Conservation (phyloP, 2,797 vertebrate species). For the Lagodon rhomboides region DNA sequence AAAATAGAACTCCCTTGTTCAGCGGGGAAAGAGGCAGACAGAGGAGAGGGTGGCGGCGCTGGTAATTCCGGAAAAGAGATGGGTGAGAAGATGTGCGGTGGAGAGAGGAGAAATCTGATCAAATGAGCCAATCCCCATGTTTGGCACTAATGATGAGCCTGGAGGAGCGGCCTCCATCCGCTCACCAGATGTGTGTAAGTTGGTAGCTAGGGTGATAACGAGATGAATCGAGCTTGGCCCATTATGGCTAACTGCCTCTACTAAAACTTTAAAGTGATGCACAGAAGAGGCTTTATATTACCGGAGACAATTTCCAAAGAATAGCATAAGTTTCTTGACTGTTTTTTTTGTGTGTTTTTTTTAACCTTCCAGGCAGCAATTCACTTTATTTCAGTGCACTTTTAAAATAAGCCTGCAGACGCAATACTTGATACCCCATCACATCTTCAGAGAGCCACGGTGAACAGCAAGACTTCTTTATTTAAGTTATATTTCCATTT, state of each 20-base stretch:
- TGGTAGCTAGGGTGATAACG: conserved; percentile 58
- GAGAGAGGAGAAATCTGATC: conserved; percentile 62
- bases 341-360: conserved; percentile 23
- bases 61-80: conserved; percentile 38
- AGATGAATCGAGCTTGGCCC: conserved; percentile 65
- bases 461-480: conserved; percentile 21
- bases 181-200: conserved; percentile 69
- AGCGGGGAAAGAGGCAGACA: conserved; percentile 30
- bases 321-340: conserved; percentile 40
- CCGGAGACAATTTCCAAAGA: conserved; percentile 56
- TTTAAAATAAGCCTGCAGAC: conserved; percentile 40
- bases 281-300: conserved; percentile 51
- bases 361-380: conserved; percentile 49
- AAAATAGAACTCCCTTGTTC: conserved; percentile 71
- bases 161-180: conserved; percentile 58
- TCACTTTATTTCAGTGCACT: conserved; percentile 41
- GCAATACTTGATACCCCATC: conserved; percentile 32
- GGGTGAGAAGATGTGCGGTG: conserved; percentile 41
- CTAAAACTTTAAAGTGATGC: conserved; percentile 71
- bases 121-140: conserved; percentile 71
- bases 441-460: conserved; percentile 27
- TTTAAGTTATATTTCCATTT: conserved; percentile 11
- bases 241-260: conserved; percentile 70
- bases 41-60: conserved; percentile 29
- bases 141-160: conserved; percentile 73